Base-by-base conservation (phyloP, 2,797 vertebrate genomes). In the Pelodytes ibericus region DNA sequence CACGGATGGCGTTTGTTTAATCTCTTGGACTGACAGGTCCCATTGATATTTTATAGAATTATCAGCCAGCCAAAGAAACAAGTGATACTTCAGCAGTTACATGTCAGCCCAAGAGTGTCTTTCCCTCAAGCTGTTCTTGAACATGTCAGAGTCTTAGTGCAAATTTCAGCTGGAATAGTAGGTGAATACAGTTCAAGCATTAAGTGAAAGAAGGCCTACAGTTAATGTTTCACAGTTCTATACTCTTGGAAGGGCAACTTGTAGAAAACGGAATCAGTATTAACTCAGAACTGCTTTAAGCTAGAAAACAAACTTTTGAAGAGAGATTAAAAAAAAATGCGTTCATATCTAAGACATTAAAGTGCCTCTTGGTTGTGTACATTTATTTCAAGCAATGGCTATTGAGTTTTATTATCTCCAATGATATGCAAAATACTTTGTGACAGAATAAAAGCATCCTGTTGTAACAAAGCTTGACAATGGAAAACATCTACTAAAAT, bases 121-220 rank as follows among this genome's bases (percentile, higher is more conserved):
- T 29, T 71, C 60, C 74, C 59, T 44, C 22, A 76, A 76, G 74
- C 66, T 57, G 57, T 63, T 76, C 61, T 70, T 62, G 49, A 77
- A 53, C 67, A 65, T 57, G 65, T 69, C 74, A 75, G 33, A 67
- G 59, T 11, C 26, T 63, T 44, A 25, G 59, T 58, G 66, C 33
- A 71, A 49, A 62, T 61, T 53, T 69, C 44, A 29, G 18, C 74
- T 62, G 58, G 68, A 75, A 61, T 56, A 39, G 26, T 62, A 63
- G 30, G 64, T 51, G 73, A 69, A 69, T 73, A 41, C 71, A 75
- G 57, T 68, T 68, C 73, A 75, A 60, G 64, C 73, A 75, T 51
- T 75, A 75, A 69, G 57, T 27, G 24, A 63, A 56, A 63, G 47
- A 63, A 56, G 70, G 57, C 66, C 66, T 76, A 70, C 44, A 76